Conservation (phyloP, 2,797 vertebrate genomes). For the Gorsachius magnificus region DNA sequence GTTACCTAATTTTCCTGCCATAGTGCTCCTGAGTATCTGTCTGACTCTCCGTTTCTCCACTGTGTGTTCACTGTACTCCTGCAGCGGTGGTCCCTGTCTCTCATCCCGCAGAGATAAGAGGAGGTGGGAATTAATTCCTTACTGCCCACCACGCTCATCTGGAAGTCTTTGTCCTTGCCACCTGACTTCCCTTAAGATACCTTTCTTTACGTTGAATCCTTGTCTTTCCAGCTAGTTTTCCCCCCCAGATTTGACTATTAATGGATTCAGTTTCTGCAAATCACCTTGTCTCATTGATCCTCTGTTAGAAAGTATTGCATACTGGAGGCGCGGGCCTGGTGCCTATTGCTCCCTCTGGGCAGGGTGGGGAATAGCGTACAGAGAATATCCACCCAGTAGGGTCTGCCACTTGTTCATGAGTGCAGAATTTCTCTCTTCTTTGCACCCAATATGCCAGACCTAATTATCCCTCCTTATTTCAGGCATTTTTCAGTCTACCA, state of each 20-base stretch:
- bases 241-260: neutral
- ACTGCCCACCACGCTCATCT: neutral
- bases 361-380: neutral
- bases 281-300: neutral
- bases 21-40: neutral
- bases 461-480: neutral
- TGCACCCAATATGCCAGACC: neutral
- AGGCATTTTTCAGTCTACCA: neutral
- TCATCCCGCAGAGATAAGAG: neutral
- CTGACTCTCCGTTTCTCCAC: neutral
- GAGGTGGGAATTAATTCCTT: neutral
- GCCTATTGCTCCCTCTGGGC: neutral
- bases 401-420: neutral
- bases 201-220: neutral
- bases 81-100: neutral
- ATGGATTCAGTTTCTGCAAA: neutral
- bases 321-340: neutral
- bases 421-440: neutral
- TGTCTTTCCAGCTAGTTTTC: neutral
- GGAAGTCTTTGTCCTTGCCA: neutral
- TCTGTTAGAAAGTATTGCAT: neutral
- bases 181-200: neutral
- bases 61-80: neutral
- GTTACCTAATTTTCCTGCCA: neutral
- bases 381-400: neutral